Evolutionary conservation across 2,797 vertebrate genomes (phyloP).

Genomic region (Oceanodroma leucorhoa): DNA sequence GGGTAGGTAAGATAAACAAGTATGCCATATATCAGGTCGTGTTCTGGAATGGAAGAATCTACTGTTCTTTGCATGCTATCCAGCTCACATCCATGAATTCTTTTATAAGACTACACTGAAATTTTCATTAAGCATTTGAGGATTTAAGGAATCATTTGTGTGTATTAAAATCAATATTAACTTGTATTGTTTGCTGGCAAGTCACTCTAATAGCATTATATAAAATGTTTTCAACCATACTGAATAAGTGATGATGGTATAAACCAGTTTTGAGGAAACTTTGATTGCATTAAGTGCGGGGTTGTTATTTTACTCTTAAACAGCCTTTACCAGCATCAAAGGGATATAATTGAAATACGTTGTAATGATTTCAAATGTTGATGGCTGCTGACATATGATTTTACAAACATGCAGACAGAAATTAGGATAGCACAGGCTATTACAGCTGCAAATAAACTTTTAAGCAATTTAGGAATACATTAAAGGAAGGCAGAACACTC

Average conservation of each 20-base stretch:
- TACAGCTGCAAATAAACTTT: conserved; percentile 55
- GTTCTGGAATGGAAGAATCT: neutral
- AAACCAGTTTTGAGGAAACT: conserved; percentile 53
- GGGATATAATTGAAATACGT: conserved; percentile 16
- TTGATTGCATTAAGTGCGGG: conserved; percentile 50
- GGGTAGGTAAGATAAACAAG: neutral
- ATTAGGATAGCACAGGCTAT: conserved; percentile 17
- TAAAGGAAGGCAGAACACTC: conserved; percentile 40
- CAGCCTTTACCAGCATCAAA: conserved; percentile 35
- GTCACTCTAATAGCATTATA: neutral
- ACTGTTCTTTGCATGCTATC: neutral
- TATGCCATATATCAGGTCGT: neutral
- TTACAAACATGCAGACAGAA: conserved; percentile 46
- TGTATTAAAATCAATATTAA: conserved; percentile 39
- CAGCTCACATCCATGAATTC: neutral
- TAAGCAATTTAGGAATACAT: conserved; percentile 30
- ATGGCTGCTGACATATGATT: conserved; percentile 42
- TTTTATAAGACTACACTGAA: neutral
- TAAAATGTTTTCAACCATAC: neutral
- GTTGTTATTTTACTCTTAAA: conserved; percentile 43
- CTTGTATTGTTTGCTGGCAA: conserved; percentile 20
- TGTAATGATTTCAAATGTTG: conserved; percentile 43
- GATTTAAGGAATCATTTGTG: conserved; percentile 10
- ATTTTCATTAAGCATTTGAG: neutral
- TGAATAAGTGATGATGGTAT: conserved; percentile 51